These are phyloP conservation scores for Lithophane socia DNA, from an alignment of 2,888 invertebrate species.

Conservation along the genomic window DNA sequence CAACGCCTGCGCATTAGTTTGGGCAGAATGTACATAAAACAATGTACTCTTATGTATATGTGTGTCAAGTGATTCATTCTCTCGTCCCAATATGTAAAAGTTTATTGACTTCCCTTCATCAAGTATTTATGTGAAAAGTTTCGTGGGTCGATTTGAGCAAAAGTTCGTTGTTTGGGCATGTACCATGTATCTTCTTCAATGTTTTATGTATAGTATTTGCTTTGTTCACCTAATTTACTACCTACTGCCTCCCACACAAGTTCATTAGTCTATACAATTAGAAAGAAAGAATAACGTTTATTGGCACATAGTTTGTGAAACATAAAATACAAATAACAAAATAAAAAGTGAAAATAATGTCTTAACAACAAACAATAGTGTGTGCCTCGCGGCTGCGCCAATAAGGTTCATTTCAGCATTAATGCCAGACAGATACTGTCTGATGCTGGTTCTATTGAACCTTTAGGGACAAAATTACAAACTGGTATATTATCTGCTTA, in stretches of 20 bases:
- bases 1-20: slow-evolving; percentile 14
- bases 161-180: background rate
- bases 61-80: slow-evolving; percentile 50
- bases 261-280: too few relatives aligned
- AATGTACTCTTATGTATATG: slow-evolving; percentile 16
- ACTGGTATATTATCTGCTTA: too few relatives aligned
- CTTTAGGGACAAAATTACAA: too few relatives aligned
- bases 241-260: background rate
- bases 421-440: too few relatives aligned
- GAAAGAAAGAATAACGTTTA: too few relatives aligned
- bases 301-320: too few relatives aligned
- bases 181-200: background rate
- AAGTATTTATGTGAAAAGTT: slow-evolving; percentile 7
- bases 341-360: too few relatives aligned
- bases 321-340: too few relatives aligned
- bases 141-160: background rate
- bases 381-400: too few relatives aligned
- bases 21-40: slow-evolving; percentile 17
- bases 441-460: too few relatives aligned
- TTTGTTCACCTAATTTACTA: background rate
- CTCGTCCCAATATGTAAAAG: slow-evolving; percentile 2
- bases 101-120: slow-evolving; percentile 29
- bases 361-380: too few relatives aligned
- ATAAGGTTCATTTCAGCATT: too few relatives aligned
- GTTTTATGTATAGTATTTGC: background rate